A percentile compares a stretch with the other conserved stretches of the same genome.
Evolutionary conservation across 2,888 invertebrate species (phyloP).

Genomic region (Platynereis dumerilii): DNA sequence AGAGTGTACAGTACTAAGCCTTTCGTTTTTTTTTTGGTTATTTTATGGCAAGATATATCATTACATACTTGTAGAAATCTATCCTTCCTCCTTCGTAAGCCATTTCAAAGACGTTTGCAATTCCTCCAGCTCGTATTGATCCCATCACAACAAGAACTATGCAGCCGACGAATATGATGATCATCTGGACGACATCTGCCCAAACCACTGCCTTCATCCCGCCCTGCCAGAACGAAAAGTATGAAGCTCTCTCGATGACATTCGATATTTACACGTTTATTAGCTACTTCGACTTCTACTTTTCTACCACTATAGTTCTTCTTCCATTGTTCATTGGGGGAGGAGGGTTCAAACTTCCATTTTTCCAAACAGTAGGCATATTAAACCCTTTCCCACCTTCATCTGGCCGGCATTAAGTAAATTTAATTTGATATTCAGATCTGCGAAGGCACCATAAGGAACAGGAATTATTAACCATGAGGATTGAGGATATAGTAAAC

Average conservation of each 20-base stretch:
- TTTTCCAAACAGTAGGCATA: too few species aligned
- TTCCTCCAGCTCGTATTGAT: conserved; percentile 19
- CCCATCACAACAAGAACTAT: conserved; percentile 44
- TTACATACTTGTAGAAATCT: conserved; percentile 35
- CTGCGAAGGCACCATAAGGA: too few species aligned
- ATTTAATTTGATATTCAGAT: too few species aligned
- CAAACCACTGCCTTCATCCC: conserved; percentile 58
- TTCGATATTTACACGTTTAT: not conserved
- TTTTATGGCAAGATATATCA: too few species aligned
- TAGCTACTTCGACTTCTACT: not conserved
- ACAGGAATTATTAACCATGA: too few species aligned
- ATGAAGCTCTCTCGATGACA: not conserved
- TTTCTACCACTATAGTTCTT: too few species aligned
- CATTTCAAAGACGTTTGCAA: conserved; percentile 26
- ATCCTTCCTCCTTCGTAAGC: conserved; percentile 29
- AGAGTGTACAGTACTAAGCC: too few species aligned
- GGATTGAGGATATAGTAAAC: too few species aligned
- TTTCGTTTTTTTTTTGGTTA: too few species aligned
- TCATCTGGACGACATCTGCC: conserved; percentile 59
- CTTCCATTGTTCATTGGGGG: not conserved
- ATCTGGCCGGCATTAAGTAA: too few species aligned
- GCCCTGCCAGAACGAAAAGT: conserved; percentile 44
- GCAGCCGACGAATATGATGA: conserved; percentile 50
- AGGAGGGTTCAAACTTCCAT: too few species aligned
- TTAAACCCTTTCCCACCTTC: too few species aligned